Base-by-base conservation (phyloP, 2,797 vertebrate genomes). In the Microctenopoma lineatum region DNA sequence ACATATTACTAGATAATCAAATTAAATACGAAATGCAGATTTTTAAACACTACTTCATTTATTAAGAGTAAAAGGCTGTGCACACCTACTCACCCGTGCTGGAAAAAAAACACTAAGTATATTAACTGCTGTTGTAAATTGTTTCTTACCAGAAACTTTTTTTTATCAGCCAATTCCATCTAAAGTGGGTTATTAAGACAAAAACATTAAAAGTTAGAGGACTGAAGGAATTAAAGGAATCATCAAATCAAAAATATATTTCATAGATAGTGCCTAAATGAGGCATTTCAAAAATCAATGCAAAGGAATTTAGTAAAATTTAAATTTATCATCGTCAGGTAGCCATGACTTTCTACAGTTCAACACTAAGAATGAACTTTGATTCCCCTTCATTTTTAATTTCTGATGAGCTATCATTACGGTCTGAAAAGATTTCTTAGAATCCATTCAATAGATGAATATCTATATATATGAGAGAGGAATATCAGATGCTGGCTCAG, bases 281-380 rank as follows among this genome's bases (percentile, higher is more conserved):
- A 87, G 90, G 85, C 88, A 86, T 90, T 87, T 85, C 83, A 84
- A 88, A 85, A 92, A 94, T 90, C 90, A 79, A 93, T 95, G 87
- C 67, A 87, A 86, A 90, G 93, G 91, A 93, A 89, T 84, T 84
- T 80, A 81, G 77, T 84, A 74, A 72, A 79, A 91, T 59, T 77
- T 74, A 83, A 78, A 75, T 80, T 79, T 83, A 73, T 87, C 86
- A 83, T 70, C 80, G 85, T 77, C 77, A 82, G 80, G 65, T 48
- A 86, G 79, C 56, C 18, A 42, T 62, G 81, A 61, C 89, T 91
- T 85, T 89, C 92, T 90, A 82, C 79, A 79, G 66, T 84, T 86
- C 85, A 87, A 90, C 81, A 74, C 83, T 87, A 87, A 89, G 75
- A 70, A 77, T 79, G 84, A 86, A 83, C 83, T 86, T 74, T 90